Percentiles rank a stretch among this genome's conserved stretches.
Evolutionary conservation across 2,113 vertebrate species (phyloP).

Genomic region (Psophia crepitans): DNA sequence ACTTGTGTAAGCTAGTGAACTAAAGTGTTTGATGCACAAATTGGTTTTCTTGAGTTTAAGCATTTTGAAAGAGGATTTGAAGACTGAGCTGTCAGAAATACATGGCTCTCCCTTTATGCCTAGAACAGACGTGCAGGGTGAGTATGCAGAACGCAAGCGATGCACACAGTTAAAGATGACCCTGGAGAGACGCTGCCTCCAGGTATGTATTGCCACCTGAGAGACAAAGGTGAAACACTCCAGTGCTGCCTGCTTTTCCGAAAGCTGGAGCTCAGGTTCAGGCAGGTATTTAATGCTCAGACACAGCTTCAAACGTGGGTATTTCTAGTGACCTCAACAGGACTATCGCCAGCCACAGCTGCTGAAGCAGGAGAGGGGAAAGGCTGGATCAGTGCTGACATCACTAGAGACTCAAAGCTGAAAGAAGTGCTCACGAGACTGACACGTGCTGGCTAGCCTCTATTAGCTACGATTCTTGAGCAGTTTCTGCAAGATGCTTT

Average conservation of each 20-base stretch:
- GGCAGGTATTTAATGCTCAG: background rate
- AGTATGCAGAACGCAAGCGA: background rate
- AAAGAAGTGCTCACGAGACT: background rate
- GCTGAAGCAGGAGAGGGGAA: background rate
- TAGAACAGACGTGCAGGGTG: background rate
- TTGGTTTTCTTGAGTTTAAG: background rate
- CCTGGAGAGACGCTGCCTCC: background rate
- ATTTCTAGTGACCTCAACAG: background rate
- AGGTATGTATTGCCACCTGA: background rate
- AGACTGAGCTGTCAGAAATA: background rate
- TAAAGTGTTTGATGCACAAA: background rate
- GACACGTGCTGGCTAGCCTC: background rate
- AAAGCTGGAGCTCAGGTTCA: background rate
- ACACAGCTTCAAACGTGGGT: background rate
- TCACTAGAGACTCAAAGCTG: background rate
- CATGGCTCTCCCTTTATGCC: background rate
- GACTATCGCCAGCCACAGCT: background rate
- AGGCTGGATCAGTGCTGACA: background rate
- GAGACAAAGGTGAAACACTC: background rate
- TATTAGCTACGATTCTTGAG: background rate
- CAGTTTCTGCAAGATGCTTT: background rate
- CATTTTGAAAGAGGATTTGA: background rate
- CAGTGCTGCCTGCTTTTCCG: background rate
- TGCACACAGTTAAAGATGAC: rapidly evolving
- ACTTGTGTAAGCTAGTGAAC: background rate